Evolutionary conservation across 2,888 invertebrate species (phyloP).

Genomic region (Polyommatus iphigenia): DNA sequence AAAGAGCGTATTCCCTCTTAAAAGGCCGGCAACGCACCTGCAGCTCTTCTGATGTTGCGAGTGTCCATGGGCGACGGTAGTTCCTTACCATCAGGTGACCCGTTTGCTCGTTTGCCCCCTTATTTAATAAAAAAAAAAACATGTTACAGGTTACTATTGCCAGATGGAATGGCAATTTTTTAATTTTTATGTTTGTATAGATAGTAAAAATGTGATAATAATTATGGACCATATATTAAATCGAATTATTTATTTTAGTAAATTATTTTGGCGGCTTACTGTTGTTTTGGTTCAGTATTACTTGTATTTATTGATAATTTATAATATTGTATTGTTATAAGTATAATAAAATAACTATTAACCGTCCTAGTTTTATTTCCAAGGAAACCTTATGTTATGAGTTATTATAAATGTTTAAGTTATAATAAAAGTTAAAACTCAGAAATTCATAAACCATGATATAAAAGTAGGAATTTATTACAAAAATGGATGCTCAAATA

Average conservation of each 20-base stretch:
- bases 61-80: too few relatives aligned
- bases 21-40: too few relatives aligned
- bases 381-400: neutral
- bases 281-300: slow-evolving; percentile 36
- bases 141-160: too few relatives aligned
- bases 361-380: neutral
- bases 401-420: neutral
- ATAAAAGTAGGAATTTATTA: neutral
- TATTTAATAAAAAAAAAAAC: too few relatives aligned
- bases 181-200: slow-evolving; percentile 5
- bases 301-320: slow-evolving; percentile 32
- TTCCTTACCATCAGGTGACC: too few relatives aligned
- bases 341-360: slow-evolving; percentile 36
- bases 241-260: slow-evolving; percentile 30
- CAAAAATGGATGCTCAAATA: neutral
- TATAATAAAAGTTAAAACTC: neutral
- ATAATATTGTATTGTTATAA: slow-evolving; percentile 33
- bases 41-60: too few relatives aligned
- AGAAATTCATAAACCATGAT: neutral
- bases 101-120: too few relatives aligned
- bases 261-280: slow-evolving; percentile 32
- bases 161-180: neutral
- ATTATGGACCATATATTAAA: slow-evolving; percentile 33
- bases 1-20: too few relatives aligned
- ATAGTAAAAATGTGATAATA: slow-evolving; percentile 29